Evolutionary conservation across 2,113 vertebrate species (phyloP).

Genomic region (Triplophysa dalaica): DNA sequence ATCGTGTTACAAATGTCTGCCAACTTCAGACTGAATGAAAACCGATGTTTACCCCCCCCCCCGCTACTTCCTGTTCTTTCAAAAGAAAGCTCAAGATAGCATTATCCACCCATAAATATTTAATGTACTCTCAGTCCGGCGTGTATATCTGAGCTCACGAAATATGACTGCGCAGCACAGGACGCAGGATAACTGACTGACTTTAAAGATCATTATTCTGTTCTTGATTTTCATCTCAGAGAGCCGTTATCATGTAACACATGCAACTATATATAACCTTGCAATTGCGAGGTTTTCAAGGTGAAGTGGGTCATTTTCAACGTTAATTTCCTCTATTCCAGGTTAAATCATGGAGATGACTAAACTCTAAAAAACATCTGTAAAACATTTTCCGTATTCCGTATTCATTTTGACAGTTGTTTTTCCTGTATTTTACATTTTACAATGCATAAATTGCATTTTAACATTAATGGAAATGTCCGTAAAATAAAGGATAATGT

Average conservation of each 20-base stretch:
- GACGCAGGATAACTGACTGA: constrained; percentile 29
- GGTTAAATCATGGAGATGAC: not conserved
- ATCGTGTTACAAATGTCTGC: constrained; percentile 17
- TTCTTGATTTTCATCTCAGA: not conserved
- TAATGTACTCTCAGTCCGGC: constrained; percentile 63
- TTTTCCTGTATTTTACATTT: too few relatives aligned
- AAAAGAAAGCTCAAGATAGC: constrained; percentile 50
- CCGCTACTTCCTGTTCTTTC: constrained; percentile 28
- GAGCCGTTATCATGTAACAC: not conserved
- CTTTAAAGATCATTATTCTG: constrained; percentile 56
- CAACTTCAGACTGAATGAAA: constrained; percentile 13
- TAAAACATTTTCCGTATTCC: too few relatives aligned
- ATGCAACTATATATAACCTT: constrained; percentile 8
- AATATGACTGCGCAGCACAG: constrained; percentile 53
- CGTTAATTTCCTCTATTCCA: not conserved
- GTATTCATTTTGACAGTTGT: too few relatives aligned
- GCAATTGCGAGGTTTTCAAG: constrained; percentile 8
- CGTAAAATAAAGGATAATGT: too few relatives aligned
- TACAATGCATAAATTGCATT: too few relatives aligned
- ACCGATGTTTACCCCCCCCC: not conserved
- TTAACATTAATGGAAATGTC: too few relatives aligned
- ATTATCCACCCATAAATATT: constrained; percentile 72
- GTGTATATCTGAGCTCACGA: constrained; percentile 64
- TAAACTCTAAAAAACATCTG: not conserved
- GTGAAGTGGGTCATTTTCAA: not conserved